Percentiles rank a stretch among this genome's conserved stretches.
Evolutionary conservation across 64 coral and sea anemone species (phyloP).

Genomic region (Stichodactyla helianthus): DNA sequence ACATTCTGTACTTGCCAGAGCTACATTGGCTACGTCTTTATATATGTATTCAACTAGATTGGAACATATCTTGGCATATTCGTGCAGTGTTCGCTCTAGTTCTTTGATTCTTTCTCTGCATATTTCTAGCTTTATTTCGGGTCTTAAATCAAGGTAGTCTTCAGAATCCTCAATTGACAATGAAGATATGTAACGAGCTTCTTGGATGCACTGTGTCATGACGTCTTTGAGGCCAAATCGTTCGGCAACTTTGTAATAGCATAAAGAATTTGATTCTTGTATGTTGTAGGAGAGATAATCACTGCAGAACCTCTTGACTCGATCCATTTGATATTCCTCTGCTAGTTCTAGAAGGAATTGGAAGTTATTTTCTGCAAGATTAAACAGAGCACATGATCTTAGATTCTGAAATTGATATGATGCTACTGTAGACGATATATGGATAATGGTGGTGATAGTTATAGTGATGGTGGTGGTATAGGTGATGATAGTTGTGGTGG

Average conservation of each 20-base stretch:
- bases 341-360: slow-evolving; percentile 44
- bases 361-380: slow-evolving; percentile 36
- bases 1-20: slow-evolving; percentile 4
- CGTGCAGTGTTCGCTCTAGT: slow-evolving; percentile 42
- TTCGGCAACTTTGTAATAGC: slow-evolving; percentile 43
- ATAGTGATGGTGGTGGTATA: too few relatives aligned
- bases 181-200: slow-evolving; percentile 8
- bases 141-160: slow-evolving; percentile 14
- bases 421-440: background rate
- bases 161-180: slow-evolving; percentile 4
- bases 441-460: background rate
- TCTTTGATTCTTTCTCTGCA: slow-evolving; percentile 33
- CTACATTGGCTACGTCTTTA: slow-evolving; percentile 32
- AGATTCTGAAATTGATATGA: too few relatives aligned
- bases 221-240: slow-evolving; percentile 20
- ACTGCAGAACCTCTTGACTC: slow-evolving; percentile 33
- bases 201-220: slow-evolving; percentile 27
- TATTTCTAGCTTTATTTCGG: slow-evolving; percentile 45
- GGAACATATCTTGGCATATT: slow-evolving; percentile 47
- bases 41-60: slow-evolving; percentile 24
- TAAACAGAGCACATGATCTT: background rate
- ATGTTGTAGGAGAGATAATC: slow-evolving; percentile 40
- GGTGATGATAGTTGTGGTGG: too few relatives aligned
- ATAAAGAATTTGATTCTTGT: slow-evolving; percentile 14
- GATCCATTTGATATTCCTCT: slow-evolving; percentile 54